Evolutionary conservation across 2,113 vertebrate species (phyloP).

Genomic region (Nanorana parkeri): DNA sequence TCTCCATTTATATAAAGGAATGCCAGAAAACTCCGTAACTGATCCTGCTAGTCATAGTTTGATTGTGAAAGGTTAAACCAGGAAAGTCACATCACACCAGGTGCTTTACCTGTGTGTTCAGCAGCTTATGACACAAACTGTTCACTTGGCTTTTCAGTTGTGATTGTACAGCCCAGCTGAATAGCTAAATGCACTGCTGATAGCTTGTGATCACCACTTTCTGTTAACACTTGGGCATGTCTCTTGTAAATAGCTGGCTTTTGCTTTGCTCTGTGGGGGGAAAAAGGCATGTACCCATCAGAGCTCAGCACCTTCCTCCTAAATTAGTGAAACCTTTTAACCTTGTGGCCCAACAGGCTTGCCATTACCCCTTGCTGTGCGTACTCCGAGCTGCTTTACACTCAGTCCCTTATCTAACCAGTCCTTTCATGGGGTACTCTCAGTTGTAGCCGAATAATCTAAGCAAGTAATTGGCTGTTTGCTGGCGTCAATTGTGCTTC

Average conservation of each 20-base stretch:
- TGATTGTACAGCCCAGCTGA: background rate
- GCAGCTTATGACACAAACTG: constrained; percentile 58
- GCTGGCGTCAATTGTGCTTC: constrained; percentile 8
- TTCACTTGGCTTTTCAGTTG: background rate
- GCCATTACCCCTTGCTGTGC: background rate
- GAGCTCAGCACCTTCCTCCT: background rate
- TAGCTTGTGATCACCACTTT: background rate
- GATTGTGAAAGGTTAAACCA: constrained; percentile 65
- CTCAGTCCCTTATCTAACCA: background rate
- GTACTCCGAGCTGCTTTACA: constrained; percentile 12
- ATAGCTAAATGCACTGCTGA: background rate
- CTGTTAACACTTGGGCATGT: constrained; percentile 10
- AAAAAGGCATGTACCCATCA: background rate
- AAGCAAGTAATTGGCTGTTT: background rate
- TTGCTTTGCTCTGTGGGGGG: background rate
- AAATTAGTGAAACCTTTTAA: background rate
- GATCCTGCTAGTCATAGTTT: constrained; percentile 62
- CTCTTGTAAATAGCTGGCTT: constrained; percentile 13
- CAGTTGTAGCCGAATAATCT: background rate
- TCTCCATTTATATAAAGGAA: constrained; percentile 67
- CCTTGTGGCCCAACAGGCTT: background rate
- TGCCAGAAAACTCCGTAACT: constrained; percentile 67
- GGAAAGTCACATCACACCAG: constrained; percentile 63
- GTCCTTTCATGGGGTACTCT: background rate
- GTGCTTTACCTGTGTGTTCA: constrained; percentile 69